Percentiles rank a stretch among this genome's conserved stretches.
These are phyloP conservation scores for Cacoxenus indagator DNA, from an alignment of 2,888 invertebrate species.

Conservation along the genomic window DNA sequence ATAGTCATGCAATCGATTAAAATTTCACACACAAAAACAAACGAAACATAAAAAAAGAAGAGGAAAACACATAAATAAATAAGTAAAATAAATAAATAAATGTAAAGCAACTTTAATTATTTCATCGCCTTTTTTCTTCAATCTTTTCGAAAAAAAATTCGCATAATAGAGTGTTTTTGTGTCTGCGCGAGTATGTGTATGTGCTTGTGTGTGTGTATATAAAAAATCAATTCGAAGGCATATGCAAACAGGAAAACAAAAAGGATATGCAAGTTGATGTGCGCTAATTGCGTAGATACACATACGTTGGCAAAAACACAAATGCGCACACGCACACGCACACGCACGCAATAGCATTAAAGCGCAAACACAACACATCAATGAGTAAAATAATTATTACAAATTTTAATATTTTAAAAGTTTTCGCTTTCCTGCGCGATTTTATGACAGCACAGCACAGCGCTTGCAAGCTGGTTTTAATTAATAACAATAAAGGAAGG, in stretches of 20 bases:
- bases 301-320: not conserved
- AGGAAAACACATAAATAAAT: no score
- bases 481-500: conserved; percentile 11
- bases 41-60: no score
- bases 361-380: not conserved
- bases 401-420: not conserved
- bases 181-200: not conserved
- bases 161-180: not conserved
- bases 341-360: conserved; percentile 17
- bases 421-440: not conserved
- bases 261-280: conserved; percentile 17
- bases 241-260: not conserved
- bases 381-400: conserved; percentile 1
- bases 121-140: not conserved
- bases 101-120: conserved; percentile 2
- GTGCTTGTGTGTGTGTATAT: not conserved
- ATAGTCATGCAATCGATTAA: not conserved
- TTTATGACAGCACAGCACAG: no score
- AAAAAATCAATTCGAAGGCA: not conserved
- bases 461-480: conserved; percentile 7
- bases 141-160: not conserved
- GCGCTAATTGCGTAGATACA: conserved; percentile 29
- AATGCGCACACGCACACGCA: conserved; percentile 14
- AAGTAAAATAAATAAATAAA: no score
- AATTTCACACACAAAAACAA: no score